A percentile compares a stretch with the other conserved stretches of the same genome.
phyloP scores from a whole-genome alignment of 2,888 invertebrate genomes.

The Osmoderma eremita region DNA sequence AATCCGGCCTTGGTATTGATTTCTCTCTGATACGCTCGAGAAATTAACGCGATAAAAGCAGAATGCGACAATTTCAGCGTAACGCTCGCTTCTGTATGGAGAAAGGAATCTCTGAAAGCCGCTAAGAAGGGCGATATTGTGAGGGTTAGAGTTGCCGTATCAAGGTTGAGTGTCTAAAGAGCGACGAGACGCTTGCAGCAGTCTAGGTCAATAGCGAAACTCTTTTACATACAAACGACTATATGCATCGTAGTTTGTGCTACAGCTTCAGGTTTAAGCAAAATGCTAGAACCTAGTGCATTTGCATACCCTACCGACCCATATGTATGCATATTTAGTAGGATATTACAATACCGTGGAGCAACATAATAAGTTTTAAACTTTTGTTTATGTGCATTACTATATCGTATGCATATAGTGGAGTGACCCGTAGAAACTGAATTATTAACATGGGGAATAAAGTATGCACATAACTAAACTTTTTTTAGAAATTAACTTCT shows the following conservation, averaged over 20 bases:
- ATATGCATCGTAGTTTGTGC: conserved; percentile 1
- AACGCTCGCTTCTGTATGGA: not conserved
- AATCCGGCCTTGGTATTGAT: not conserved
- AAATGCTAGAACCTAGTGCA: no score
- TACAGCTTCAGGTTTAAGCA: no score
- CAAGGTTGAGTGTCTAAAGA: conserved; percentile 34
- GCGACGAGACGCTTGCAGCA: conserved; percentile 16
- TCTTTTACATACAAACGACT: conserved; percentile 29
- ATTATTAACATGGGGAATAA: no score
- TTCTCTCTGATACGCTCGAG: conserved; percentile 10
- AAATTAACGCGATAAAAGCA: conserved; percentile 8
- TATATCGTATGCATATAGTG: no score
- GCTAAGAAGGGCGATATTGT: not conserved
- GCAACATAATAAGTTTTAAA: no score
- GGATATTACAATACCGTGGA: no score
- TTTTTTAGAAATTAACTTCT: not conserved
- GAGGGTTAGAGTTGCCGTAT: conserved; percentile 19
- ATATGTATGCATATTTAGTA: no score
- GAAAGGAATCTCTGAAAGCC: conserved; percentile 15
- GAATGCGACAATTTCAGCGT: conserved; percentile 22
- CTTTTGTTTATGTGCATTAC: no score
- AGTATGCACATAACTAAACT: not conserved
- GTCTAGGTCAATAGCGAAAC: conserved; percentile 34
- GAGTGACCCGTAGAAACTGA: no score
- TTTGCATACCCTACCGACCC: no score